Evolutionary conservation across 2,888 invertebrate species (phyloP).

Genomic region (Resseliella maxima): DNA sequence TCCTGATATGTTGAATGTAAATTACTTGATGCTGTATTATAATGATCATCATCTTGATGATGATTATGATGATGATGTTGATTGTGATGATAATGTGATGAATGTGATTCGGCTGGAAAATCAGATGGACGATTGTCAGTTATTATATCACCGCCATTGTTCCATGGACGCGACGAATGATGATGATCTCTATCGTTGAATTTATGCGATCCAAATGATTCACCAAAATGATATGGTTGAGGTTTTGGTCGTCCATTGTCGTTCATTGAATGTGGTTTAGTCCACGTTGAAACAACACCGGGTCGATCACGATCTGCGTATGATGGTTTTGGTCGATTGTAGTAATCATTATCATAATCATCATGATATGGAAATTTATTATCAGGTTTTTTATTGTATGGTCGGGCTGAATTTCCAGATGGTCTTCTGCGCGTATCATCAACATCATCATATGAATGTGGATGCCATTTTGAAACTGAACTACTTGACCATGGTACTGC

Average conservation of each 20-base stretch:
- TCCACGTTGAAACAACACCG: slow-evolving; percentile 57
- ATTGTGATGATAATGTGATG: neutral
- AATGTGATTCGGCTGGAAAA: slow-evolving; percentile 39
- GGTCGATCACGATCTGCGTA: slow-evolving; percentile 13
- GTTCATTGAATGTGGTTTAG: slow-evolving; percentile 56
- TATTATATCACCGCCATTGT: slow-evolving; percentile 68
- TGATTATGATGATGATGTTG: too few relatives aligned
- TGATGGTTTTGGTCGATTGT: slow-evolving; percentile 63
- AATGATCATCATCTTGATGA: neutral
- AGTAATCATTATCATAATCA: slow-evolving; percentile 65
- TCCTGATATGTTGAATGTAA: slow-evolving; percentile 68
- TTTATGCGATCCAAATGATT: neutral
- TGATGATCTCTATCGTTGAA: slow-evolving; percentile 53
- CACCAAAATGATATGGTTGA: neutral
- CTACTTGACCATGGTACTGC: slow-evolving; percentile 84
- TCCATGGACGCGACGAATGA: slow-evolving; percentile 65
- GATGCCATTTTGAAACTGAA: slow-evolving; percentile 84
- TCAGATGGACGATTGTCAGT: slow-evolving; percentile 70
- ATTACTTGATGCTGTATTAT: slow-evolving; percentile 56
- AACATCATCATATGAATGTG: slow-evolving; percentile 69
- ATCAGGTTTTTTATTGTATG: slow-evolving; percentile 10
- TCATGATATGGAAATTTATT: slow-evolving; percentile 64
- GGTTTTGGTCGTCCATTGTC: neutral
- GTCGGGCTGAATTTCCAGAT: slow-evolving; percentile 67
- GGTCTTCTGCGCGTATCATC: slow-evolving; percentile 62